Conservation (phyloP, 2,113 vertebrate genomes). For the Platycercus adscitus region DNA sequence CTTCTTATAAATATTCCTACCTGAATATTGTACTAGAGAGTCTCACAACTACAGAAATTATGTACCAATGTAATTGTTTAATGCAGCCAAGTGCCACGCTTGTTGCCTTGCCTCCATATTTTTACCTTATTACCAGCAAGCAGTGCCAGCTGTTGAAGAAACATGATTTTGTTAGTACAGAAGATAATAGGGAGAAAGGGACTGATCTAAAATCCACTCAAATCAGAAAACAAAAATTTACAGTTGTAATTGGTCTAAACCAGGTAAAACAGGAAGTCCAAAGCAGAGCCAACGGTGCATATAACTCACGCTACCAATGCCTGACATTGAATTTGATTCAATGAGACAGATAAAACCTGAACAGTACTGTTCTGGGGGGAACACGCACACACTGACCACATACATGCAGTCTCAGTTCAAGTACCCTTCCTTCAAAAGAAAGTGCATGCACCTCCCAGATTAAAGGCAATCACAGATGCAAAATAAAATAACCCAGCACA, state of each 20-base stretch:
- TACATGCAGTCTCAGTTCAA: neutral
- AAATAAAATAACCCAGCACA: constrained; percentile 55
- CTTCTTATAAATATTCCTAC: neutral
- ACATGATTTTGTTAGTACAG: neutral
- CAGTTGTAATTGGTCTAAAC: neutral
- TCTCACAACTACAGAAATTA: neutral
- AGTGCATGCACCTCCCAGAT: neutral
- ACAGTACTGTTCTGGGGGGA: neutral
- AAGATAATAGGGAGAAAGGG: neutral
- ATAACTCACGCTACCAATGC: neutral
- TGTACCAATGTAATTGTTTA: neutral
- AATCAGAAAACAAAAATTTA: neutral
- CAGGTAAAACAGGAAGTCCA: neutral
- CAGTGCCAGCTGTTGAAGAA: neutral
- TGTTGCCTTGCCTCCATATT: neutral
- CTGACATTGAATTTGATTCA: neutral
- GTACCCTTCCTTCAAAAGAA: neutral
- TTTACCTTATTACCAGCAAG: neutral
- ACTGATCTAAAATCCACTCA: neutral
- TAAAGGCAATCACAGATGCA: constrained; percentile 45
- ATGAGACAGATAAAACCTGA: neutral
- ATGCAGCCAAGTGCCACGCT: neutral
- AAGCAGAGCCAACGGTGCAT: neutral
- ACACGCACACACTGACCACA: neutral
- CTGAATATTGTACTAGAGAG: neutral